A percentile compares a stretch with the other conserved stretches of the same genome.
Conservation (phyloP, 2,888 invertebrate species). For the Meliscaeva auricollis region DNA sequence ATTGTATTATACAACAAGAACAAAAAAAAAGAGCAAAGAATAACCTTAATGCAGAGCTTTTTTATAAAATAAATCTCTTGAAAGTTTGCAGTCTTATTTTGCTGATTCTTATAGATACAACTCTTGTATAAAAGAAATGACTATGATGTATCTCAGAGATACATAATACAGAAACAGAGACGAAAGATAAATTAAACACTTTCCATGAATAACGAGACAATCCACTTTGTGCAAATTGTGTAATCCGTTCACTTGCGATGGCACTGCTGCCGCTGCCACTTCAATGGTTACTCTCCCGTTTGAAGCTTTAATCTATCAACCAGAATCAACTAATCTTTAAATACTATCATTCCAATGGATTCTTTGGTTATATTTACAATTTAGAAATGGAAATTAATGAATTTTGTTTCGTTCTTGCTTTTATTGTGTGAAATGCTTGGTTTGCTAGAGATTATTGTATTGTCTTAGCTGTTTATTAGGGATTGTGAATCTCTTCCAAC, state of each 20-base stretch:
- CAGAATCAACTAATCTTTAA: conserved; percentile 39
- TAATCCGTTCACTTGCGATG: conserved; percentile 74
- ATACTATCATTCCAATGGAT: not conserved
- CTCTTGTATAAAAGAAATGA: not conserved
- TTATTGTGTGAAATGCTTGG: not conserved
- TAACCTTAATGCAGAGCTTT: not conserved
- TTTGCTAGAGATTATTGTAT: not conserved
- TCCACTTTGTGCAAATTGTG: conserved; percentile 77
- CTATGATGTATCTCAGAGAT: conserved; percentile 13
- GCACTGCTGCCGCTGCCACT: conserved; percentile 23
- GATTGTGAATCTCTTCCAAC: not conserved
- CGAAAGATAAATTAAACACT: conserved; percentile 77
- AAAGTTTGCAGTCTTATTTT: conserved; percentile 28
- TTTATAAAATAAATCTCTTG: conserved; percentile 60
- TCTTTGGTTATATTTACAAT: not conserved
- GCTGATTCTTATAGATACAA: not conserved
- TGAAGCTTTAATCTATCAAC: conserved; percentile 33
- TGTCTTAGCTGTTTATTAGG: not conserved
- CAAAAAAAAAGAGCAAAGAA: conserved; percentile 51
- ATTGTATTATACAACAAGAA: not conserved
- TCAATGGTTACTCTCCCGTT: conserved; percentile 17
- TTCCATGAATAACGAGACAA: conserved; percentile 78
- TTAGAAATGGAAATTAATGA: not conserved
- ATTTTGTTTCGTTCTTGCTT: not conserved
- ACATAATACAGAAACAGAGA: not conserved